These are phyloP conservation scores for Alaudala cheleensis DNA, from an alignment of 2,113 vertebrate genomes.

Conservation along the genomic window DNA sequence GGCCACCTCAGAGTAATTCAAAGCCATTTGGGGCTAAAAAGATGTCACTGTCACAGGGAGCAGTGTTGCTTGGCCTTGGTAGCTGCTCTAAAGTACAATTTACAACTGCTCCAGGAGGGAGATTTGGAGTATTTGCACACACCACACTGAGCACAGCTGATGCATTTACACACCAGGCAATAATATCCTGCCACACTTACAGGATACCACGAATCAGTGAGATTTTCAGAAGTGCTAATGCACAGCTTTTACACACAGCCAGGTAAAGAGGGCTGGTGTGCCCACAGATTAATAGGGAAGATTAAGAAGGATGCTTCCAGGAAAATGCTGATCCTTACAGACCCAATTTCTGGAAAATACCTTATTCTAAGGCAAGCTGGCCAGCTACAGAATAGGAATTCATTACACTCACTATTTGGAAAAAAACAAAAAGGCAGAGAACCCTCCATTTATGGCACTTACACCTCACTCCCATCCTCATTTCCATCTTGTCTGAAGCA, in stretches of 20 bases:
- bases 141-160: fast-evolving
- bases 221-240: neutral
- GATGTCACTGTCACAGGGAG: fast-evolving
- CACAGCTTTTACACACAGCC: neutral
- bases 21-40: neutral
- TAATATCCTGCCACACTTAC: neutral
- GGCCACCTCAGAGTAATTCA: neutral
- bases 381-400: neutral
- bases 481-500: neutral
- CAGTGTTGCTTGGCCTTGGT: neutral
- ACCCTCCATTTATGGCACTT: neutral
- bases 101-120: neutral
- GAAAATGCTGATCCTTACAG: neutral
- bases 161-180: neutral
- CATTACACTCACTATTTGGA: neutral
- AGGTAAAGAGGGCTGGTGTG: neutral
- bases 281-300: neutral
- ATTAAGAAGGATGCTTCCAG: neutral
- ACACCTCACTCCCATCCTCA: neutral
- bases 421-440: neutral
- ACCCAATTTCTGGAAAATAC: neutral
- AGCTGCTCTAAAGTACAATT: neutral
- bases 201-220: neutral
- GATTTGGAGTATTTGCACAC: neutral
- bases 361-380: neutral